These are phyloP conservation scores for Epizoanthus stellaris DNA, from an alignment of 92 coral and sea anemone species.

Conservation along the genomic window DNA sequence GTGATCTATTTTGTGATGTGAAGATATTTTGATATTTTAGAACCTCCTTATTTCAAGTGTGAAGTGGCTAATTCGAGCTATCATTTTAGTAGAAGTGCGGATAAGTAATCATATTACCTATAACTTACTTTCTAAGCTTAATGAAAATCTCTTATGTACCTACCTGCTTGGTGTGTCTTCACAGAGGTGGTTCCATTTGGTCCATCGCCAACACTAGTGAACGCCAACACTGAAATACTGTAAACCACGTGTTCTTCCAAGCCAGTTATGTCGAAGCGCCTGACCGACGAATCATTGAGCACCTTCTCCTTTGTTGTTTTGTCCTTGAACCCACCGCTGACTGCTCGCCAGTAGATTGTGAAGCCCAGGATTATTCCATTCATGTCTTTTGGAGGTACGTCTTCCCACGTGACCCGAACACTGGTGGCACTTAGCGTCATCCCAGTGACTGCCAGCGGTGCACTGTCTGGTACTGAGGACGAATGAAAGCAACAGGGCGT, in stretches of 20 bases:
- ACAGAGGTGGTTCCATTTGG: conserved; percentile 12
- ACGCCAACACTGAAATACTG: conserved; percentile 15
- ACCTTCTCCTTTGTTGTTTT: background rate
- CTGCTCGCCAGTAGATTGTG: conserved; percentile 21
- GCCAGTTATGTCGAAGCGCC: background rate
- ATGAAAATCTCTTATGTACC: background rate
- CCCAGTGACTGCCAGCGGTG: background rate
- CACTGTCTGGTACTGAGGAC: background rate
- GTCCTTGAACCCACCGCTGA: conserved; percentile 12
- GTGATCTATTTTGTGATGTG: no score
- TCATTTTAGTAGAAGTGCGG: no score
- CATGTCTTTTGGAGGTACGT: background rate
- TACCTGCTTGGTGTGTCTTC: conserved; percentile 17
- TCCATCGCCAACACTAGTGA: conserved; percentile 8
- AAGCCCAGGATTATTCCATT: conserved; percentile 2
- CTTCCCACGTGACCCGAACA: background rate
- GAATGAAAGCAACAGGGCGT: background rate
- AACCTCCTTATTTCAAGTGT: no score
- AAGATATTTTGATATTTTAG: no score
- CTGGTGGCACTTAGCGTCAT: conserved; percentile 14
- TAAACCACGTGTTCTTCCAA: conserved; percentile 30
- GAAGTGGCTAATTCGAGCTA: no score
- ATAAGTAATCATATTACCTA: no score
- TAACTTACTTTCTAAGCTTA: no score
- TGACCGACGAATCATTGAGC: background rate